Base-by-base conservation (phyloP, 2,113 vertebrate genomes). In the Melanerpes aurifrons region DNA sequence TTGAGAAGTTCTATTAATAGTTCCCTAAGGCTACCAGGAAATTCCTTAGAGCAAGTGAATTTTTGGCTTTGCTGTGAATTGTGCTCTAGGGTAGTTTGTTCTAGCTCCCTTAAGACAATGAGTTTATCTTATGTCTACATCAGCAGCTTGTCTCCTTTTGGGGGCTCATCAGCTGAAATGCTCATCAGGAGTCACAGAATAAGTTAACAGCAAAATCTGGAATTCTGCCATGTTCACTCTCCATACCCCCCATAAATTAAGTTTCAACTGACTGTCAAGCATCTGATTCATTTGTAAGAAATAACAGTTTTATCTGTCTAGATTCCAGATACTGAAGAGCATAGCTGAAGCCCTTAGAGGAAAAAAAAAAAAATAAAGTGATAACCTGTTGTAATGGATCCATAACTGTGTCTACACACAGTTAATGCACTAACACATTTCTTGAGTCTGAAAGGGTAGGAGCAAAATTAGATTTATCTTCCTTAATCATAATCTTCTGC, bases 191-290 rank as follows among this genome's bases (percentile, higher is more conserved):
- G 75, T 94, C 94, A 95, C 47, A 92, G 89, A 93, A 68, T 90
- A 95, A 96, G 82, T 82, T 71, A 95, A 92, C 87, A 77, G 80
- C 28, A 94, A 95, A 96, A 94, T 86, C 40, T 95, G 92, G 96
- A 96, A 92, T 91, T 71, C 76, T 93, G 95, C 67, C 90, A 91
- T 17, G 32, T 87, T 96, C 78, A 53, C 73, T 90, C 89, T 96
- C 62, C 82, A 58, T 83, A 95, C 74, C 82, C 69, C 92, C 92
- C 91, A 93, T 56, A 96, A 96, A 97, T 96, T 95, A 97, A 96
- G 94, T 97, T 96, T 76, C 96, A 97, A 96, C 92, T 93, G 87
- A 96, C 92, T 96, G 92, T 97, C 90, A 97, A 57, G 86, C 77
- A 94, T 95, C 92, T 90, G 91, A 88, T 93, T 96, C 86, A 88